Evolutionary conservation across 1,140 invertebrate genomes (phyloP).

Genomic region (Nomia melanderi): DNA sequence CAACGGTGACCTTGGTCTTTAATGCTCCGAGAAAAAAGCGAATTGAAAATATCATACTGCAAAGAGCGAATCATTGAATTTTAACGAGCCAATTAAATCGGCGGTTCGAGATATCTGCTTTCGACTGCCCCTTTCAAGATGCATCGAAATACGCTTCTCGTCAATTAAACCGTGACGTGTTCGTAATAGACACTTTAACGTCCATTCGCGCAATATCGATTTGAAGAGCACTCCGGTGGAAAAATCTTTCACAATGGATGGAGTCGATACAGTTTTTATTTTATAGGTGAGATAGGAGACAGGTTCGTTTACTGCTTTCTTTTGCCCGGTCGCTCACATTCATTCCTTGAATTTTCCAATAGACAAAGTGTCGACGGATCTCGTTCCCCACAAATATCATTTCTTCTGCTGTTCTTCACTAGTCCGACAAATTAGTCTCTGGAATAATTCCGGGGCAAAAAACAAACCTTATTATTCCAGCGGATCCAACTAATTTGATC

Average conservation of each 20-base stretch:
- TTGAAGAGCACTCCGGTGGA: not conserved
- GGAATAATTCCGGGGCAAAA: constrained; percentile 59
- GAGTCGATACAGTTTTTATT: not conserved
- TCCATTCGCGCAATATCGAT: not conserved
- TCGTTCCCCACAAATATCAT: not conserved
- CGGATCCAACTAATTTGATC: constrained; percentile 62
- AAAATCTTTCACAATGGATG: not conserved
- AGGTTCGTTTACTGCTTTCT: not conserved
- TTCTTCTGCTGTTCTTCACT: not conserved
- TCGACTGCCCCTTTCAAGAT: not conserved
- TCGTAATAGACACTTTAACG: not conserved
- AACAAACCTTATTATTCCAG: constrained; percentile 67
- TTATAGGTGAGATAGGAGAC: not conserved
- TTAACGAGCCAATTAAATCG: constrained; percentile 3
- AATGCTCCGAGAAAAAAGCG: not conserved
- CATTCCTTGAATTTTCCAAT: too few relatives aligned
- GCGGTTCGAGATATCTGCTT: too few relatives aligned
- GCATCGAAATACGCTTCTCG: not conserved
- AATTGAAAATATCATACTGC: not conserved
- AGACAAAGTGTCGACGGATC: not conserved
- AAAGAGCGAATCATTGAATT: not conserved
- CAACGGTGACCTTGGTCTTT: not conserved
- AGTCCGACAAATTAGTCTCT: constrained; percentile 51
- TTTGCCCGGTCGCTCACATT: not conserved
- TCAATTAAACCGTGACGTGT: not conserved